Percentiles rank a stretch among this genome's conserved stretches.
These are phyloP conservation scores for Polypedilum vanderplanki DNA, from an alignment of 1,140 invertebrate species.

Conservation along the genomic window DNA sequence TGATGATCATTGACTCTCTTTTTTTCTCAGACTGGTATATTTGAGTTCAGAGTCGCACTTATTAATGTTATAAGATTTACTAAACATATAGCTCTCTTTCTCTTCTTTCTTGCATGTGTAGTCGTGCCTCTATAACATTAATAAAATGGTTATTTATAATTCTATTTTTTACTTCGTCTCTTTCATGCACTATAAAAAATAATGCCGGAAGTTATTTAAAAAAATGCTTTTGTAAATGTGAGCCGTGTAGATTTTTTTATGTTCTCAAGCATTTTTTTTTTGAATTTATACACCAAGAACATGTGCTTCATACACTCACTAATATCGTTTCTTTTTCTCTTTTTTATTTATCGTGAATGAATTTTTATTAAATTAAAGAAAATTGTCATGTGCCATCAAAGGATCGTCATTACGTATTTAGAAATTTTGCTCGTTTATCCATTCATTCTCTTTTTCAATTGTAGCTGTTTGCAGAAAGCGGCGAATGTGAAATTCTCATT, in stretches of 20 bases:
- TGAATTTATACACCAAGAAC: neutral
- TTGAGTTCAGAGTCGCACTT: slow-evolving; percentile 9
- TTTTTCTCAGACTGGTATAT: slow-evolving; percentile 23
- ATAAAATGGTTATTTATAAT: slow-evolving; percentile 29
- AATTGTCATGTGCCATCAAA: slow-evolving; percentile 4
- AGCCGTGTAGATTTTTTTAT: slow-evolving; percentile 15
- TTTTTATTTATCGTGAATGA: neutral
- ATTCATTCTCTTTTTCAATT: too few relatives aligned
- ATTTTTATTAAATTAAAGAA: slow-evolving; percentile 20
- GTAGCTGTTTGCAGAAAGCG: too few relatives aligned
- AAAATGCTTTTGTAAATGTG: slow-evolving; percentile 22
- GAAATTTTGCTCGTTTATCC: too few relatives aligned
- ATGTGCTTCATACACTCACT: slow-evolving; percentile 10
- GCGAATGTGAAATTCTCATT: too few relatives aligned
- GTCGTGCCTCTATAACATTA: slow-evolving; percentile 24
- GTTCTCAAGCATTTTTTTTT: slow-evolving; percentile 6
- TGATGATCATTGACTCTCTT: slow-evolving; percentile 20
- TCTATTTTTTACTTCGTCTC: slow-evolving; percentile 27
- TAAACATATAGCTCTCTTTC: slow-evolving; percentile 15
- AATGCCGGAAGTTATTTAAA: slow-evolving; percentile 29
- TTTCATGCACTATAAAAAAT: slow-evolving; percentile 25
- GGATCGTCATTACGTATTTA: too few relatives aligned
- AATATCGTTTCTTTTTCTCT: neutral
- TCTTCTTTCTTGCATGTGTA: neutral
- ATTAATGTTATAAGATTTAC: slow-evolving; percentile 7